Base-by-base conservation (phyloP, 1,140 invertebrate species). In the Brachystomella parvula region DNA sequence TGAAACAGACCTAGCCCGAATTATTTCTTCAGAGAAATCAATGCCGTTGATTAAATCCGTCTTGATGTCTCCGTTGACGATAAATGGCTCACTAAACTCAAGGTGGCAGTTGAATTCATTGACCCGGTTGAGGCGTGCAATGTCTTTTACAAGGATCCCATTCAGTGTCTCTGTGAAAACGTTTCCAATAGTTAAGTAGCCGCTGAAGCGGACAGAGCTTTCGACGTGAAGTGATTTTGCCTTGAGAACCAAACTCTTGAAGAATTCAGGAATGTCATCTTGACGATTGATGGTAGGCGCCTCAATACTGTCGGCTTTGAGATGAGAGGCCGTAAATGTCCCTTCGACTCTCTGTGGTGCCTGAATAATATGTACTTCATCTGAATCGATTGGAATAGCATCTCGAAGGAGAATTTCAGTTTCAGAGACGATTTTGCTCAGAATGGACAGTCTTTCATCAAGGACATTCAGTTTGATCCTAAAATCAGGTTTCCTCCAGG, bases 401-500 rank as follows among this genome's bases (percentile, higher is more conserved):
- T 68, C 33, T 28, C 26, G 21, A 6, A 60, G 30, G 2, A 31
- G 19, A 1, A 17, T 26, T 47, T 47, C 15, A 47, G 47, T 24
- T 17, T 2, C 1, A 35, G 3, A 2, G 17, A 63, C 31, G 2
- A 29, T 28, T 6, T 1, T 28, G 1, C 32, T 3, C 44, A 63
- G 39, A 49, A 6, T 21, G 24, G 56, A 32, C 12, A 67, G 21
- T 24, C 44, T 24, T 12, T 2, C 30, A 28, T 33, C 6, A 3
- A 60, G 53, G 32, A 62, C 44, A 1, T 2, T n/a, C 19, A 57
- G 21, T 3, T 6, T 24, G 15, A 62, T 35, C 6, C 1, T 32
- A 29, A 68, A 64, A 68, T 68, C 66, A 19, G 59, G 44, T 19
- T 53, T 28, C 2, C 21, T 47, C 59, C 65, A 63, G 1, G 49